Base-by-base conservation (phyloP, 2,888 invertebrate species). In the Silvanus unidentatus region DNA sequence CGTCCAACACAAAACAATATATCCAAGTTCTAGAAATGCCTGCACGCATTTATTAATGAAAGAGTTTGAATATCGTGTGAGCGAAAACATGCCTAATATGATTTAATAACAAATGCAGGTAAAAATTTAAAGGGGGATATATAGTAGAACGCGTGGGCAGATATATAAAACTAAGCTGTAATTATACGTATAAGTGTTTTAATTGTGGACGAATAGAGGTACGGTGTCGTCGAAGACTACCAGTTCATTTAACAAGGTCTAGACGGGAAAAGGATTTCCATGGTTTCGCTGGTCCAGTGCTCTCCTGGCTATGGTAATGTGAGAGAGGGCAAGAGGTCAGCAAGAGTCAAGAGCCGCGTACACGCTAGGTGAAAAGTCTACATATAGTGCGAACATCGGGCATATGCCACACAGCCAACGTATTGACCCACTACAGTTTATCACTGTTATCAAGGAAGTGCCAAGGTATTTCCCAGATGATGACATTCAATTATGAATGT, bases 251-350 rank as follows among this genome's bases (percentile, higher is more conserved):
- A 29, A 52, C 47, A 47, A 41, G 45, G 43, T 40, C 48, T 45
- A 49, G 44, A 49, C 40, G 41, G 27, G 42, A 42, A 40, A 40
- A 37, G 48, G 48, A 50, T 53, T 50, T 54, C 57, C 57, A 54
- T 50, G 52, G 49, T 49, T 61, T 54, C 48, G 52, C 57, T 68
- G 68, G 67, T 63, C 68, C 62, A 59, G 59, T 59, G 54, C 54
- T 59, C 60, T 55, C 60, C 58, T 46, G 60, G 61, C 66, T 64
- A 66, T 64, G 69, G 68, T 69, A 70, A 70, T 70, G 70, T 70
- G 70, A 69, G 70, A 70, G 69, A 70, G 70, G 69, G 62, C 68
- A 68, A 66, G 63, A 68, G 70, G 68, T 70, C 70, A 69, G 63
- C 60, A 53, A 60, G 66, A 68, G 70, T 69, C 70, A 69, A 68